These are phyloP conservation scores for Pseudomyrmex flavicornis DNA, from an alignment of 1,140 invertebrate genomes.

Conservation along the genomic window DNA sequence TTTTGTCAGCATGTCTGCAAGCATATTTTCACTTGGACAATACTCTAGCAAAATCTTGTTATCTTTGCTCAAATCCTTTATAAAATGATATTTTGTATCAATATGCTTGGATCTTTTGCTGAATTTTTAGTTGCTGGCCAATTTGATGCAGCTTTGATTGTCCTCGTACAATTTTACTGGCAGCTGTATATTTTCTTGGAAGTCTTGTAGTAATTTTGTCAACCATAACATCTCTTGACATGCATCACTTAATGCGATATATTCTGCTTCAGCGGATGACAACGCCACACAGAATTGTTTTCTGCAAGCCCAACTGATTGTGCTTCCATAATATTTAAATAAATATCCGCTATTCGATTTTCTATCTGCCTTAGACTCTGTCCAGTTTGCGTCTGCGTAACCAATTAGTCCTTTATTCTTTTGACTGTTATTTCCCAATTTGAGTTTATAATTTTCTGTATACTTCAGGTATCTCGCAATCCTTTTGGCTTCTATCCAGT, in stretches of 20 bases:
- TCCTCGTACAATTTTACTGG: neutral
- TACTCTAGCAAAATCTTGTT: neutral
- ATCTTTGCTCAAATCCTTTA: neutral
- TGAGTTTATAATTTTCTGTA: neutral
- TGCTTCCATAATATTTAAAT: neutral
- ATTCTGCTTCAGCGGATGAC: constrained; percentile 8
- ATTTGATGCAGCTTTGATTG: constrained; percentile 1
- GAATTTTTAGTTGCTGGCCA: neutral
- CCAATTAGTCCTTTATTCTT: neutral
- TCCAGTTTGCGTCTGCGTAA: constrained; percentile 12
- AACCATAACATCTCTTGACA: neutral
- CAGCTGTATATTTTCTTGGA: neutral
- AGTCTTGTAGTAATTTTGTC: neutral
- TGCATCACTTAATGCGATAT: neutral
- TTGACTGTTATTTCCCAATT: neutral
- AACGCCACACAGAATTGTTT: constrained; percentile 13
- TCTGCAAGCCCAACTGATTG: constrained; percentile 7
- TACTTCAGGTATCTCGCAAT: constrained; percentile 7
- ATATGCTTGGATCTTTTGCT: neutral
- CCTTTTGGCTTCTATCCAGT: constrained; percentile 31
- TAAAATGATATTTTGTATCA: neutral
- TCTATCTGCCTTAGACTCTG: neutral
- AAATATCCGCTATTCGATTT: constrained; percentile 14
- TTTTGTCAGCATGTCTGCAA: too few relatives aligned
- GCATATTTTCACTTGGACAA: neutral